These are phyloP conservation scores for Genyomyrus donnyi DNA, from an alignment of 2,113 vertebrate species.

Conservation along the genomic window DNA sequence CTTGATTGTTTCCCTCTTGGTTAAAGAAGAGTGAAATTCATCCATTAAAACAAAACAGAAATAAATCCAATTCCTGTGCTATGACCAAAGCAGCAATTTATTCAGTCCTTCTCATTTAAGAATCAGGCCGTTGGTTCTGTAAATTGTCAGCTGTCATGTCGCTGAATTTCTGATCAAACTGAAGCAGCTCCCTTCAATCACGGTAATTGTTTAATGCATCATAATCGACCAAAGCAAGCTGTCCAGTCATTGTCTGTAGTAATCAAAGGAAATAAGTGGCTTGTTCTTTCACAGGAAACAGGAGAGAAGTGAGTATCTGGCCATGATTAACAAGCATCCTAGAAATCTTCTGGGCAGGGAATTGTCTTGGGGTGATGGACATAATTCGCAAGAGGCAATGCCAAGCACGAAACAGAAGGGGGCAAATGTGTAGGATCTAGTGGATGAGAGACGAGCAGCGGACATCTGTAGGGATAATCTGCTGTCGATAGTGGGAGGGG, in stretches of 20 bases:
- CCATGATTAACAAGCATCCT: background rate
- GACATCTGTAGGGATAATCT: background rate
- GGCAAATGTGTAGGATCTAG: background rate
- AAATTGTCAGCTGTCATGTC: background rate
- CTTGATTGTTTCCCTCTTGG: background rate
- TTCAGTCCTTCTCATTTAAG: background rate
- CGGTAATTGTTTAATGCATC: background rate
- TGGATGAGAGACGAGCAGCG: background rate
- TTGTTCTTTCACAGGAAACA: background rate
- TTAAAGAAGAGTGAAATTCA: background rate
- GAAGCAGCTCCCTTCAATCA: background rate
- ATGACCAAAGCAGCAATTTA: background rate
- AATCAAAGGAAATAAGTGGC: background rate
- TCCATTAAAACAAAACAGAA: background rate
- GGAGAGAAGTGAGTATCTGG: background rate
- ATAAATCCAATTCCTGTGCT: background rate
- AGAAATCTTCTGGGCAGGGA: background rate
- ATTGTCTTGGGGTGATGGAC: background rate
- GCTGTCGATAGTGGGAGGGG: background rate
- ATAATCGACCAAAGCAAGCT: background rate
- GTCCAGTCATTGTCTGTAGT: background rate
- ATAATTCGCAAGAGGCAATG: background rate
- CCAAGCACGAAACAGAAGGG: background rate
- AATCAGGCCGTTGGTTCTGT: background rate
- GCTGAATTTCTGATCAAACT: background rate